A percentile compares a stretch with the other conserved stretches of the same genome.
Conservation (phyloP, 30 jellyfish, hydroid and myxozoan genomes). For the Cassiopea andromeda region DNA sequence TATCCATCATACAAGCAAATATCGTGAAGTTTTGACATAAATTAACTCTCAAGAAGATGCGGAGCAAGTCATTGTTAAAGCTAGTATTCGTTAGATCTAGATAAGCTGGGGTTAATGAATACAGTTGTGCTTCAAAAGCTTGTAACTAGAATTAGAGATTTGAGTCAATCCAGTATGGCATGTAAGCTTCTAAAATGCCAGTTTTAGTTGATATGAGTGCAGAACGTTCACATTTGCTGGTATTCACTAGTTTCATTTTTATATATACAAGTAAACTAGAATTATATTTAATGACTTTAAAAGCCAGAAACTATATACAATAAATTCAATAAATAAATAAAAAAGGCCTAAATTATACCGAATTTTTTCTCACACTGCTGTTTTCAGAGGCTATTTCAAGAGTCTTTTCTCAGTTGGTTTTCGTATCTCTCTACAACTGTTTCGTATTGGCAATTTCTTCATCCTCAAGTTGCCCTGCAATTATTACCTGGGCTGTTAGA, state of each 20-base stretch:
- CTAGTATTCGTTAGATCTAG: no score
- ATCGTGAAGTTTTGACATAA: no score
- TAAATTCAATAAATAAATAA: neutral
- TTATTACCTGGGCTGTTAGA: neutral
- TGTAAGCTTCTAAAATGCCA: no score
- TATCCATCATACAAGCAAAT: no score
- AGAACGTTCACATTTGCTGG: no score
- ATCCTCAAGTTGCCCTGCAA: neutral
- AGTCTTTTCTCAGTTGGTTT: neutral
- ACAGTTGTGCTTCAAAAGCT: no score
- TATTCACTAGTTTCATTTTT: neutral
- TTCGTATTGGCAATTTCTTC: neutral
- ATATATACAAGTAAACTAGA: conserved; percentile 14
- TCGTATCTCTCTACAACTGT: neutral
- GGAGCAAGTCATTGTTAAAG: no score
- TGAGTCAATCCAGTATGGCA: no score
- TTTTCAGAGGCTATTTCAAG: neutral
- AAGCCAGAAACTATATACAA: conserved; percentile 14
- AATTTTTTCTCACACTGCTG: neutral
- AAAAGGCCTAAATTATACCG: neutral
- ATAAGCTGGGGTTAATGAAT: no score
- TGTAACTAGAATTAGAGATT: no score
- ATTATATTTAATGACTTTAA: neutral
- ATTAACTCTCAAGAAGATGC: no score
- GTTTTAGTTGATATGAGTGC: no score